Evolutionary conservation across 2,888 invertebrate species (phyloP).

Genomic region (Pseudoips prasinana): DNA sequence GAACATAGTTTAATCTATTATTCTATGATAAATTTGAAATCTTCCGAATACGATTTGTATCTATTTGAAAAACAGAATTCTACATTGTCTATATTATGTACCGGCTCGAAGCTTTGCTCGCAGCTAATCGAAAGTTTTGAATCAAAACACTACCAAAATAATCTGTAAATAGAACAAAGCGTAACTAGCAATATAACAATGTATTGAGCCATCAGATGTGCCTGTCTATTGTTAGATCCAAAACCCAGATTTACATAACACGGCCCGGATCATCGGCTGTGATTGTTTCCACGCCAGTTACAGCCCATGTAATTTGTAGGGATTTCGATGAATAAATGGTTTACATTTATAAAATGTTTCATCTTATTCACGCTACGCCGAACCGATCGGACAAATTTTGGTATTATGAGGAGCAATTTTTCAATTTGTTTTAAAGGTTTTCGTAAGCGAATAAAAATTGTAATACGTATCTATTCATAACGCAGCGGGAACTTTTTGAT

Average conservation of each 20-base stretch:
- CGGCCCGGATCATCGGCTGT: constrained; percentile 67
- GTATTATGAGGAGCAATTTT: constrained; percentile 11
- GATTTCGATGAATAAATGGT: constrained; percentile 66
- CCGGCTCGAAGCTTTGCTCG: too few species aligned
- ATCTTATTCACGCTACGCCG: constrained; percentile 9
- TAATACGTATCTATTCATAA: too few species aligned
- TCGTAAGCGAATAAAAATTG: background rate
- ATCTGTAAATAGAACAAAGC: constrained; percentile 42
- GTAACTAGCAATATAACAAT: constrained; percentile 41
- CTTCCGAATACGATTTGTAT: too few species aligned
- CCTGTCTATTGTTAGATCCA: constrained; percentile 63
- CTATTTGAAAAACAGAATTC: too few species aligned
- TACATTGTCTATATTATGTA: too few species aligned
- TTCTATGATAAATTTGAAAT: too few species aligned
- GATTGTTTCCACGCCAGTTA: constrained; percentile 73
- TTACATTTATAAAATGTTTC: constrained; percentile 49
- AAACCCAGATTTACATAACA: constrained; percentile 77
- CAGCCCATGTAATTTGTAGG: constrained; percentile 72
- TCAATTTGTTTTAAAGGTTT: constrained; percentile 1
- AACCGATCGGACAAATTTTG: constrained; percentile 8
- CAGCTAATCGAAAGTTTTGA: too few species aligned
- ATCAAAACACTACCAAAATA: constrained; percentile 36
- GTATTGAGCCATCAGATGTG: constrained; percentile 51
- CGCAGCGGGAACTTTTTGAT: constrained; percentile 8
- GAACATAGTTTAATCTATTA: too few species aligned